Conservation (phyloP, 1,140 invertebrate genomes). For the Chrysomallon squamiferum region DNA sequence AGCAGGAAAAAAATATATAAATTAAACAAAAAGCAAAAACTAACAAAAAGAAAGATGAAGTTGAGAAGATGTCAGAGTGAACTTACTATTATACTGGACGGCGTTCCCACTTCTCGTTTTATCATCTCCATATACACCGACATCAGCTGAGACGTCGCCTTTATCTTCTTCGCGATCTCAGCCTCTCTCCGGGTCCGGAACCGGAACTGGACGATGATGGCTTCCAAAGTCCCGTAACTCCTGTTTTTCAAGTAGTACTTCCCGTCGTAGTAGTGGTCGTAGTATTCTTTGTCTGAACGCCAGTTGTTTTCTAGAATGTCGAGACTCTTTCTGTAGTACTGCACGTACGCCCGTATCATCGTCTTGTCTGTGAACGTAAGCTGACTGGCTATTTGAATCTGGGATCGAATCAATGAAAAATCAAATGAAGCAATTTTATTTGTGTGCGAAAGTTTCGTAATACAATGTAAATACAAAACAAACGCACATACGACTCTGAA, state of each 20-base stretch:
- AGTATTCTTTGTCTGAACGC: conserved; percentile 5
- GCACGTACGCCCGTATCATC: conserved; percentile 30
- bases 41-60: no score
- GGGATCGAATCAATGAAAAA: no score
- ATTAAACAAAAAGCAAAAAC: no score
- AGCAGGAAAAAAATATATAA: no score
- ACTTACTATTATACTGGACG: conserved; percentile 25
- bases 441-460: no score
- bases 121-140: conserved; percentile 24
- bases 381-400: conserved; percentile 40
- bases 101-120: conserved; percentile 15
- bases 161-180: conserved; percentile 11
- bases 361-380: conserved; percentile 36
- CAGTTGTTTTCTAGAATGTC: conserved; percentile 17
- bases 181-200: conserved; percentile 16
- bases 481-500: no score
- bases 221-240: conserved; percentile 37
- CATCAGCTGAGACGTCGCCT: conserved; percentile 14
- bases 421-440: neutral
- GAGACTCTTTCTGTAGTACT: conserved; percentile 33
- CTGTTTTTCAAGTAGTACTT: conserved; percentile 33
- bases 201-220: conserved; percentile 37
- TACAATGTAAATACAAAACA: no score
- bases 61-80: no score
- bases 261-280: conserved; percentile 12